Evolutionary conservation across 2,888 invertebrate species (phyloP).

Genomic region (Marronus borbonicus): DNA sequence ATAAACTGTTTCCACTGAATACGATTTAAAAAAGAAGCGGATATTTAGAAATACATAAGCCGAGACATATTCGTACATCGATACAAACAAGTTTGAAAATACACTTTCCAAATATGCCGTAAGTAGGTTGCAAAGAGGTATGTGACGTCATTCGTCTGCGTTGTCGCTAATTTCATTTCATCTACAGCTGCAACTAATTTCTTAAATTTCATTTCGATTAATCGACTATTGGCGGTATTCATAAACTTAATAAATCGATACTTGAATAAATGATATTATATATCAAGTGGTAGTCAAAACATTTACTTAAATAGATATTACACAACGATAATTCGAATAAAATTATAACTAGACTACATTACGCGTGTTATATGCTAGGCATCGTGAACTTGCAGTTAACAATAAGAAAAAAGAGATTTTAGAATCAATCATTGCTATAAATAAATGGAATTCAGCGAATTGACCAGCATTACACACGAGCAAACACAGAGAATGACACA

Average conservation of each 20-base stretch:
- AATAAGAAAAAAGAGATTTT: no score
- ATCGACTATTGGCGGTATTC: neutral
- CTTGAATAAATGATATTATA: neutral
- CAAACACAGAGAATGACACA: no score
- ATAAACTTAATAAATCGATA: neutral
- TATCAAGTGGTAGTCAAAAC: neutral
- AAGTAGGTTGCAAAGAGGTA: conserved; percentile 39
- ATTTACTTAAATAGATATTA: neutral
- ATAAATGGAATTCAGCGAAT: no score
- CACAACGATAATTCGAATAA: neutral
- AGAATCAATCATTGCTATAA: no score
- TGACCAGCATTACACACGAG: no score
- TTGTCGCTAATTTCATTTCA: conserved; percentile 6
- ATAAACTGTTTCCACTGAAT: no score
- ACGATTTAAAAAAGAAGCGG: neutral
- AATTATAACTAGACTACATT: no score
- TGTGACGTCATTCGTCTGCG: conserved; percentile 25
- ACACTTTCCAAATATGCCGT: conserved; percentile 35
- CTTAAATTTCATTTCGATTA: neutral
- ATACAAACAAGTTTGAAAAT: conserved; percentile 41
- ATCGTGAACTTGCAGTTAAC: no score
- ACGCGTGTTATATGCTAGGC: no score
- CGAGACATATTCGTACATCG: conserved; percentile 18
- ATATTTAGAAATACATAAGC: neutral
- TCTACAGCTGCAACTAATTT: conserved; percentile 2